These are phyloP conservation scores for Xestia rhomboidea DNA, from an alignment of 2,888 invertebrate genomes.

Conservation along the genomic window DNA sequence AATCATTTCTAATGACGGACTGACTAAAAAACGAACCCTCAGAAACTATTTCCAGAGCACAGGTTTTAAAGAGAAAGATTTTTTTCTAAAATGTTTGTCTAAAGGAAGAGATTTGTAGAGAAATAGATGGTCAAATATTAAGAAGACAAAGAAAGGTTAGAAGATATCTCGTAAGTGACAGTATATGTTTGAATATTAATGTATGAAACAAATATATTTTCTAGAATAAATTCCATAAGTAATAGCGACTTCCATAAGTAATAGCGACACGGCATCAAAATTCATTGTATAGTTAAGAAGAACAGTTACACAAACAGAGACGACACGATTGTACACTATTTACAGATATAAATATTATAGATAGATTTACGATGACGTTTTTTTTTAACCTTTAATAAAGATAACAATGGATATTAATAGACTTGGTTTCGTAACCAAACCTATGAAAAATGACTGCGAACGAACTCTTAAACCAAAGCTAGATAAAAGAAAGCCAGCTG, in stretches of 20 bases:
- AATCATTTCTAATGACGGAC: neutral
- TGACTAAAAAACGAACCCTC: neutral
- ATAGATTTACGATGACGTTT: too few species aligned
- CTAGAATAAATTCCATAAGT: neutral
- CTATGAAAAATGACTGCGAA: neutral
- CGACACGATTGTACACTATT: neutral
- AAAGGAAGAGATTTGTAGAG: neutral
- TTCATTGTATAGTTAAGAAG: neutral
- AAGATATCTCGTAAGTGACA: too few species aligned
- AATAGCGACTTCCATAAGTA: too few species aligned
- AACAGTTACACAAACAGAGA: neutral
- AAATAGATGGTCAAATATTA: neutral
- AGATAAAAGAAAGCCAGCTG: neutral
- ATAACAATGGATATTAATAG: neutral
- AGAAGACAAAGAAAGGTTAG: too few species aligned
- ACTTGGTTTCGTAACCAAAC: neutral
- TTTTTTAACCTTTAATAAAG: neutral
- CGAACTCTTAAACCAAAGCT: neutral
- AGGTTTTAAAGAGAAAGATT: neutral
- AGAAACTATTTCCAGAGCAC: too few species aligned
- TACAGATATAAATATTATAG: neutral
- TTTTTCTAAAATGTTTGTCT: neutral
- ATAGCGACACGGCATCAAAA: too few species aligned
- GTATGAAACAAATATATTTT: neutral
- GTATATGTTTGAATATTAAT: neutral